These are phyloP conservation scores for Melieria omissa DNA, from an alignment of 2,888 invertebrate genomes.

Conservation along the genomic window DNA sequence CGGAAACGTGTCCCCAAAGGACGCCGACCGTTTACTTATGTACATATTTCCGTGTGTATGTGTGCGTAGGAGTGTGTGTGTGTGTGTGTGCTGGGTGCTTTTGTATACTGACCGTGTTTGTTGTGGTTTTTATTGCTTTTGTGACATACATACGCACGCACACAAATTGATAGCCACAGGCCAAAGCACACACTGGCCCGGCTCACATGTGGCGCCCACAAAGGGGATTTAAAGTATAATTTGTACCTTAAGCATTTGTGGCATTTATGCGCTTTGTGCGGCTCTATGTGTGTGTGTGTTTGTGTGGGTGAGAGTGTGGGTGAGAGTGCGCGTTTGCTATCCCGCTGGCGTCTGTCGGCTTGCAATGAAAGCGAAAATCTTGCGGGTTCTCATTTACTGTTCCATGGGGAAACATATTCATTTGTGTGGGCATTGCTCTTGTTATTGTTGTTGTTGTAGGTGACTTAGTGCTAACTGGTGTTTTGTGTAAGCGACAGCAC, in stretches of 20 bases:
- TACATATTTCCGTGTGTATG: too few species aligned
- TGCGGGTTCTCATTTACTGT: conserved; percentile 9
- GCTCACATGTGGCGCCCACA: background rate
- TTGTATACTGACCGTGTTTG: background rate
- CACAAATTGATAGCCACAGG: background rate
- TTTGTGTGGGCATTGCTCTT: conserved; percentile 14
- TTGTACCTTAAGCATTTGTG: conserved; percentile 18
- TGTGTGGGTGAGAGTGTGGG: conserved; percentile 1
- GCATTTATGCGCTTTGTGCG: conserved; percentile 7
- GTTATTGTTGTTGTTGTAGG: conserved; percentile 14
- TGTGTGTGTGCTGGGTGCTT: too few species aligned
- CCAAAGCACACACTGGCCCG: too few species aligned
- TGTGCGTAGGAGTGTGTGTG: too few species aligned
- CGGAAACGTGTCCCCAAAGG: conserved; percentile 8
- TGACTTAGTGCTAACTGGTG: conserved; percentile 2
- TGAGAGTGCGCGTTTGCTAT: too few species aligned
- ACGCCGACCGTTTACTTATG: background rate
- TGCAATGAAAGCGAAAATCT: too few species aligned
- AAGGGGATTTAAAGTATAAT: conserved; percentile 23
- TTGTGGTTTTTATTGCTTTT: conserved; percentile 3
- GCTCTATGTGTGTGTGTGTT: background rate
- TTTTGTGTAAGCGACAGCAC: background rate
- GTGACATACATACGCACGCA: background rate
- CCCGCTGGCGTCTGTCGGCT: too few species aligned
- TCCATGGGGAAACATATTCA: conserved; percentile 33